Evolutionary conservation across 2,888 invertebrate genomes (phyloP).

Genomic region (Trisateles emortualis): DNA sequence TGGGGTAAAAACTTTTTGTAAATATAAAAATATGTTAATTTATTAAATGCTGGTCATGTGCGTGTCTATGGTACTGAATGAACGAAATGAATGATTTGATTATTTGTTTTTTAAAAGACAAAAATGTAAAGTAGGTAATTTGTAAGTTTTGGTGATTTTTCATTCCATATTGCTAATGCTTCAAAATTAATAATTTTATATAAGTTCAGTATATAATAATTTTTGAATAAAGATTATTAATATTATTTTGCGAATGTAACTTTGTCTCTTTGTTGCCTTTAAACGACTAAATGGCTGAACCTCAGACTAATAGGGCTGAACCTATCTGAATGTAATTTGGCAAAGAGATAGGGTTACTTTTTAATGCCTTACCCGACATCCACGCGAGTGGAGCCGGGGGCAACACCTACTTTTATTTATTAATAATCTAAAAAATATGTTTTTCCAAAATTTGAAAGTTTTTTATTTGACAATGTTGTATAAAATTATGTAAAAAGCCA

Average conservation of each 20-base stretch:
- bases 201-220: not conserved
- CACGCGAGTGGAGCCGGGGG: too few relatives aligned
- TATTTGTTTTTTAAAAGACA: slow-evolving; percentile 32
- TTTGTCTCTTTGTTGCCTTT: too few relatives aligned
- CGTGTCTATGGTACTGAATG: slow-evolving; percentile 21
- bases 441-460: not conserved
- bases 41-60: slow-evolving; percentile 48
- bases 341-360: too few relatives aligned
- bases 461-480: not conserved
- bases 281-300: too few relatives aligned
- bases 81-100: slow-evolving; percentile 31
- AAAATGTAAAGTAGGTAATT: slow-evolving; percentile 34
- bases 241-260: too few relatives aligned
- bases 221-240: too few relatives aligned
- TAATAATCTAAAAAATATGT: too few relatives aligned
- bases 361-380: too few relatives aligned
- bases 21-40: slow-evolving; percentile 43
- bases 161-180: slow-evolving; percentile 44
- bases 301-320: too few relatives aligned
- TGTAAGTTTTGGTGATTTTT: slow-evolving; percentile 42
- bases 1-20: slow-evolving; percentile 38
- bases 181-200: slow-evolving; percentile 20
- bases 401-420: too few relatives aligned
- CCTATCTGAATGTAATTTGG: too few relatives aligned
- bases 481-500: slow-evolving; percentile 32